phyloP scores from a whole-genome alignment of 2,113 vertebrate genomes.

The Spermophilus dauricus region DNA sequence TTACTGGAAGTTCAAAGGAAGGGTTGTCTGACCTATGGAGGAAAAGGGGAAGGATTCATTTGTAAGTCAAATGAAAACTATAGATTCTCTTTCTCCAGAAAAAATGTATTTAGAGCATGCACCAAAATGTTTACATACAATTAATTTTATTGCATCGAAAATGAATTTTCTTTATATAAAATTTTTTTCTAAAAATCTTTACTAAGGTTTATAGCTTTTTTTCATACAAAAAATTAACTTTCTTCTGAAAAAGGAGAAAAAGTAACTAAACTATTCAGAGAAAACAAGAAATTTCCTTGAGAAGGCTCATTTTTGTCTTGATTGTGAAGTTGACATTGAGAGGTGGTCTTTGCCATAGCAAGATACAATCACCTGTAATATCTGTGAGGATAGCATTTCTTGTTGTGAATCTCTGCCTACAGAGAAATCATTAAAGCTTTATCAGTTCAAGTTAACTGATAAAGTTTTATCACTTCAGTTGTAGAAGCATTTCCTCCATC shows the following conservation, averaged over 20 bases:
- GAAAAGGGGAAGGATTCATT: neutral
- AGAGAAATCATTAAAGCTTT: neutral
- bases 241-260: neutral
- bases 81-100: neutral
- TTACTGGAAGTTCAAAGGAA: neutral
- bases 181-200: neutral
- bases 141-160: constrained; percentile 45
- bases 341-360: neutral
- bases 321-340: neutral
- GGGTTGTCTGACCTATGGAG: neutral
- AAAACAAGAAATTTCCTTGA: constrained; percentile 39
- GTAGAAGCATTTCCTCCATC: neutral
- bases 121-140: neutral
- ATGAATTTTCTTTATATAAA: constrained; percentile 20
- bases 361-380: neutral
- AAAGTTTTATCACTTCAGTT: neutral
- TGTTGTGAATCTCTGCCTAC: neutral
- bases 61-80: constrained; percentile 26
- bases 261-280: neutral
- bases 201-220: constrained; percentile 26
- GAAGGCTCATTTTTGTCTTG: neutral
- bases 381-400: neutral
- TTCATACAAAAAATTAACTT: neutral
- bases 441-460: neutral
- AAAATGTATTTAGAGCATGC: neutral